Evolutionary conservation across 2,113 vertebrate genomes (phyloP), one percentile per base, ranked within the genome.

Genomic region (Numenius arquata): DNA sequence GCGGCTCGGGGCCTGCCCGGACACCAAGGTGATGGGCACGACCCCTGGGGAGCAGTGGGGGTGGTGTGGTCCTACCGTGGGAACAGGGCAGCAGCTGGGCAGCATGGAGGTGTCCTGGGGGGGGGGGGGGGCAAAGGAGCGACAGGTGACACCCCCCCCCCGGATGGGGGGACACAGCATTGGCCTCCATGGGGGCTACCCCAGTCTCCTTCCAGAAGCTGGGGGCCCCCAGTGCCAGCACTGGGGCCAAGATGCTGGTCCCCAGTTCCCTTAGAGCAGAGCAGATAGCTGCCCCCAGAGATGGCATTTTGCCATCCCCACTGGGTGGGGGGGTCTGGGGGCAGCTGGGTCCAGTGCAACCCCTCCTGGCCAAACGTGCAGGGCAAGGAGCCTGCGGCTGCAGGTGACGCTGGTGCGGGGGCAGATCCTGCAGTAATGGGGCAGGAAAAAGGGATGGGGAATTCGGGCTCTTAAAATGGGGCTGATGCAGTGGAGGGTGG

Each of bases 341-440:
- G 26, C 30, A 59, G 45, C 52, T 2, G 10, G 15, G 52, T 30
- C 45, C 36, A n/a, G 16, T 5, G 15, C 27, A 56, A 7, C 15
- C 2, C 14, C 21, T 11, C 34, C 47, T 1, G 11, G 30, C 40
- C 59, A 66, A 43, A 43, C 0, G 1, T 15, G 58, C 27, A 23
- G 32, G 36, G 32, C 47, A 56, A 22, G 47, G 53, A 74, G 29
- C 32, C 40, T 19, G 18, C 2, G 12, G 71, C 65, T 38, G 43
- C 1, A 2, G 22, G 56, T 25, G 8, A 5, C 2, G 15, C n/a
- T 45, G 41, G 59, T 14, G 17, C 1, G 1, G 43, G 53, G 47
- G 59, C 59, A 58, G 58, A 5, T 34, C 12, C 22, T 36, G 27
- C 34, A 41, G 38, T 41, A 25, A 22, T 6, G 8, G 9, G 8